Evolutionary conservation across 2,797 vertebrate species (phyloP).

Genomic region (Artibeus jamaicensis): DNA sequence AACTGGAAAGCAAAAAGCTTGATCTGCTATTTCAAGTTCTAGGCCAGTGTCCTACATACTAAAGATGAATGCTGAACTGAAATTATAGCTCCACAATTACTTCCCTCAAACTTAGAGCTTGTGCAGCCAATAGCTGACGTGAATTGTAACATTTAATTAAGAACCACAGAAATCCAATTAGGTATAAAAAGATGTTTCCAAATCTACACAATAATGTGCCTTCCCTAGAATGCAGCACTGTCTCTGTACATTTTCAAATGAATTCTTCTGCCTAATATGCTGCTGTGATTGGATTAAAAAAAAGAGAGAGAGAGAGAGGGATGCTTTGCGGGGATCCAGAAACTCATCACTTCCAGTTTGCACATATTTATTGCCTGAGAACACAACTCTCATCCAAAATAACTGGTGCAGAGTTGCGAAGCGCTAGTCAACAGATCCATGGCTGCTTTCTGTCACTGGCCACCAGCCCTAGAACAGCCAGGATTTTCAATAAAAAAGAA

Average conservation of each 20-base stretch:
- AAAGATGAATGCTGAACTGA: neutral
- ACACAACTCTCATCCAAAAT: slow-evolving; percentile 42
- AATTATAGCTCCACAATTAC: neutral
- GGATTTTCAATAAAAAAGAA: neutral
- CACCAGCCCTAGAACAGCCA: neutral
- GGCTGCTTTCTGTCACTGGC: slow-evolving; percentile 38
- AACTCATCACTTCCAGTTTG: slow-evolving; percentile 48
- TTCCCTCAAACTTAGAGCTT: neutral
- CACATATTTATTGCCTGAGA: slow-evolving; percentile 28
- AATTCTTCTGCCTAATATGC: slow-evolving; percentile 20
- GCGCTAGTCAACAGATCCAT: neutral
- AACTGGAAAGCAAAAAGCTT: neutral
- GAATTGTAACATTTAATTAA: slow-evolving; percentile 63
- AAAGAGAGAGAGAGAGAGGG: neutral
- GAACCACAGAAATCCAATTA: slow-evolving; percentile 50
- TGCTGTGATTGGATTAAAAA: neutral
- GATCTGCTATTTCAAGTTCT: neutral
- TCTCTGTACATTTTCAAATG: slow-evolving; percentile 39
- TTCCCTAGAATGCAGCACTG: neutral
- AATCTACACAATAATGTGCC: neutral
- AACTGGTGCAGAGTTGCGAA: neutral
- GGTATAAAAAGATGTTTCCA: slow-evolving; percentile 47
- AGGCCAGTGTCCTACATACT: neutral
- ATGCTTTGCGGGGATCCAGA: slow-evolving; percentile 21
- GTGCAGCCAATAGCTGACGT: slow-evolving; percentile 34